Evolutionary conservation across 2,888 invertebrate species (phyloP), one percentile per base, ranked within the genome.

Genomic region (Meliscaeva auricollis): DNA sequence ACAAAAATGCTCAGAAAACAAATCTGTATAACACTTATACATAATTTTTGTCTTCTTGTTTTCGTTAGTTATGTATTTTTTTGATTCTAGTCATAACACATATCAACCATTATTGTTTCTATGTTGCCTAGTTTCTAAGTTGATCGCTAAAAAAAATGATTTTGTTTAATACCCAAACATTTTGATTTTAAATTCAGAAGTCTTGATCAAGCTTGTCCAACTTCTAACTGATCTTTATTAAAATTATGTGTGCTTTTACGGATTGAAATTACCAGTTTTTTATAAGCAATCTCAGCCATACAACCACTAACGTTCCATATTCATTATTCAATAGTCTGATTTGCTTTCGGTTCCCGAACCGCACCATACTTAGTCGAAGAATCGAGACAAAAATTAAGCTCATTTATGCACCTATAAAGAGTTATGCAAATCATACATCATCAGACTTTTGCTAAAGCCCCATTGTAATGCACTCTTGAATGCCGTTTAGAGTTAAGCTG

Each of bases 271-370:
- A 38, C 26, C 56, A 44, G 73, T 30, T 72, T 62, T 26, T 3
- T 3, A 62, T 83, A 66, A 58, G 52, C 70, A 22, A 75, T 84
- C 79, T 64, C 30, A n/a, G 50, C 15, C 26, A 22, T n/a, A 26
- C 17, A 15, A n/a, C 3, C 44, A 15, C 9, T 6, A 35, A 58
- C 38, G 75, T 80, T 72, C 70, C 84, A 70, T 76, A 84, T 79
- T 62, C 60, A 76, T 80, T 66, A 84, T 79, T 66, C 74, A 83
- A 73, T 62, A 74, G 52, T 79, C 64, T 79, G 64, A 75, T 79
- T 75, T 66, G 9, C 46, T 74, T 11, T 64, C 32, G 30, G 38
- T 38, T 9, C 9, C 11, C 2, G 9, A 6, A 35, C 13, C 38
- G 11, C 8, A 30, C 32, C 74, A 30, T 44, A 46, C 41, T 35